Evolutionary conservation across 1,140 invertebrate species (phyloP).

Genomic region (Drosophila setifemur): DNA sequence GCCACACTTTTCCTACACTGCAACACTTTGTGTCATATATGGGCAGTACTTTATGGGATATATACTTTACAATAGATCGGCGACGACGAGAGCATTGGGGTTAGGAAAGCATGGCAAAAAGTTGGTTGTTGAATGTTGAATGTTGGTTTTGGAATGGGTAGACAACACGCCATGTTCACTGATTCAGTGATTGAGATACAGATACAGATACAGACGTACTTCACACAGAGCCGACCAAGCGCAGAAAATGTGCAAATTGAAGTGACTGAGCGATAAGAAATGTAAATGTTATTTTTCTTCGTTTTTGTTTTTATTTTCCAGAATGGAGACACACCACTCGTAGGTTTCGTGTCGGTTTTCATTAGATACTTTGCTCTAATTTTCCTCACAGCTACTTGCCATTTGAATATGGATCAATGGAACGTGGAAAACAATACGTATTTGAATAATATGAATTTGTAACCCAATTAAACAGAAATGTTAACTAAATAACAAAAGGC

Average conservation of each 20-base stretch:
- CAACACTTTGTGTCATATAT: conserved; percentile 57
- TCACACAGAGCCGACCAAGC: conserved; percentile 37
- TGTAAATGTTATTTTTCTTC: conserved; percentile 44
- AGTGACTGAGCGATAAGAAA: conserved; percentile 60
- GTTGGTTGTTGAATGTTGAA: conserved; percentile 25
- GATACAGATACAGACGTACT: conserved; percentile 23
- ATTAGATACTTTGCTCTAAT: conserved; percentile 66
- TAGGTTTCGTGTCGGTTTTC: conserved; percentile 37
- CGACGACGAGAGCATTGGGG: conserved; percentile 55
- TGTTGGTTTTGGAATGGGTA: too few relatives aligned
- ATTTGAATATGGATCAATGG: conserved; percentile 48
- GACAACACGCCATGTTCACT: conserved; percentile 54
- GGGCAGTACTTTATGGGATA: conserved; percentile 50
- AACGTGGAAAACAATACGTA: not conserved
- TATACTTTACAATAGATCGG: conserved; percentile 23
- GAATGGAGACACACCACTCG: conserved; percentile 17
- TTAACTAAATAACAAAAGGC: not conserved
- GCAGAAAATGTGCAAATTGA: conserved; percentile 64
- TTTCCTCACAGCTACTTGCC: conserved; percentile 31
- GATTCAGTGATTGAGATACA: conserved; percentile 29
- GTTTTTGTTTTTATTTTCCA: not conserved
- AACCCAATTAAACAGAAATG: conserved; percentile 14
- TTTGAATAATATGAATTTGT: not conserved
- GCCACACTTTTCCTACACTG: conserved; percentile 45
- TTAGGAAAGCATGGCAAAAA: conserved; percentile 68